Evolutionary conservation across 1,140 invertebrate species (phyloP), one percentile per base, ranked within the genome.

Genomic region (Amphibalanus amphitrite): DNA sequence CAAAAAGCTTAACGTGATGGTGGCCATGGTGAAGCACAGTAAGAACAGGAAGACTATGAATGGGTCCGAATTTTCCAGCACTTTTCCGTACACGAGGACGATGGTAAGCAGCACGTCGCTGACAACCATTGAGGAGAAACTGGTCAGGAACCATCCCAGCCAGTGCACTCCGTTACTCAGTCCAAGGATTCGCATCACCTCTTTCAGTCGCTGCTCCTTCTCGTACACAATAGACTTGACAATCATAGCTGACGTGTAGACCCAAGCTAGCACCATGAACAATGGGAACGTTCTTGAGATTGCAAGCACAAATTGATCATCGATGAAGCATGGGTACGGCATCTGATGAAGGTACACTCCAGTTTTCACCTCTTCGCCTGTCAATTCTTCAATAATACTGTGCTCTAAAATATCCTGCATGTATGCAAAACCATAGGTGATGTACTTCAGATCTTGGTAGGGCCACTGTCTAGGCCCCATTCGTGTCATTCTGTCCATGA

Each of bases 211-310:
- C 71, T 81, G 77, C 75, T 89, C 87, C 77, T 89, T 89, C 77
- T 89, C 87, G 74, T 84, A 82, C 25, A 89, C 87, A 73, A 89
- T 85, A 47, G 83, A 84, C 77, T 88, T 89, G 29, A 87, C 82
- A 8, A 88, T 81, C 82, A 88, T 85, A 0, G 86, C 79, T n/a
- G 84, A 83, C 20, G 85, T 82, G 74, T 83, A 84, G 0, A 84
- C 82, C 85, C 86, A 87, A 1, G 84, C 81, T 1, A 87, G 75
- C 0, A 85, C 80, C 83, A 87, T 85, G 73, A 88, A 84, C 70
- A 87, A 71, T 0, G 86, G 86, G 74, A 87, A 82, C 0, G 80
- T 84, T 40, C 82, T 76, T 6, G 82, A 82, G 30, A 87, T 82
- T 1, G 84, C 82, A 73, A 80, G 78, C 28, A 84, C 79, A 75